Evolutionary conservation across 1,140 invertebrate genomes (phyloP).

Genomic region (Microplitis demolitor): DNA sequence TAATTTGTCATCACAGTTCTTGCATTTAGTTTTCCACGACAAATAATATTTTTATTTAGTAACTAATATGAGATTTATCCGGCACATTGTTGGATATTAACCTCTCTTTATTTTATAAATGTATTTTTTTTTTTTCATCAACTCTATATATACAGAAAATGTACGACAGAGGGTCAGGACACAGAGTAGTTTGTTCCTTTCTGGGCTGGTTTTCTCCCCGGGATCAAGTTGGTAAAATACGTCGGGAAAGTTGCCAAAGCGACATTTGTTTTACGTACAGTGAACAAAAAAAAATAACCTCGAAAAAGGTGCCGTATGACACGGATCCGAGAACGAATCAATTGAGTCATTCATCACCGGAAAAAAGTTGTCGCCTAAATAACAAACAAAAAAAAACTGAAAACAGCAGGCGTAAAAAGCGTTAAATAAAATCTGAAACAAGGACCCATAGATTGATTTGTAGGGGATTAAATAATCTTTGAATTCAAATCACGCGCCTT

Average conservation of each 20-base stretch:
- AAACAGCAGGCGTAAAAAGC: too few species aligned
- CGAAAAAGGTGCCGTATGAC: neutral
- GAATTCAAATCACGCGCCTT: too few species aligned
- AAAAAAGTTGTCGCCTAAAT: too few species aligned
- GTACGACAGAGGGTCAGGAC: neutral
- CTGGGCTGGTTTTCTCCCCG: neutral
- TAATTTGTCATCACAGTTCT: neutral
- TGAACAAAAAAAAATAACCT: neutral
- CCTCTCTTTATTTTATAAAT: neutral
- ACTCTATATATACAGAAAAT: neutral
- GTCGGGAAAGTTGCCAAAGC: conserved; percentile 8
- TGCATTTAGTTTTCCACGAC: neutral
- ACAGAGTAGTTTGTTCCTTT: neutral
- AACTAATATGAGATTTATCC: too few species aligned
- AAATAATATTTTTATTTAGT: neutral
- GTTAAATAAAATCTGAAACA: too few species aligned
- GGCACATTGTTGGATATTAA: neutral
- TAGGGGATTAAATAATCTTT: too few species aligned
- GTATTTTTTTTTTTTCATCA: neutral
- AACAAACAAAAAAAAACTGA: too few species aligned
- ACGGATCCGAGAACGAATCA: neutral
- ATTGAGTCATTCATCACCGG: neutral
- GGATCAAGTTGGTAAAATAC: neutral
- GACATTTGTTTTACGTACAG: conserved; percentile 1
- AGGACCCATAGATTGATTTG: too few species aligned